phyloP scores from a whole-genome alignment of 2,113 vertebrate species.

The Planiliza haematocheilus region DNA sequence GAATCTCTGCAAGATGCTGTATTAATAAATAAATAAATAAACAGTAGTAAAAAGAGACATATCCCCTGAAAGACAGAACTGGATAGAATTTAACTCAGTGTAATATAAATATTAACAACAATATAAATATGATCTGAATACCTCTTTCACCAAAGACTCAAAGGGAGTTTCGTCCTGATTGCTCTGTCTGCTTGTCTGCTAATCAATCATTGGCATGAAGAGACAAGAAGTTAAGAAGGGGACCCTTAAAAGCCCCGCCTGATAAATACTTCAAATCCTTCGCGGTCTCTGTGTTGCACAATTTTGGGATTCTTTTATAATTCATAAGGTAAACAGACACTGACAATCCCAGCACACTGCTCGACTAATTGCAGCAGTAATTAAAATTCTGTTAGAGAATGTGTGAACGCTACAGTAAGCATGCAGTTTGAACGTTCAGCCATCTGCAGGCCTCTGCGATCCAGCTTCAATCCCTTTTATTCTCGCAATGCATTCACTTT shows the following conservation, averaged over 20 bases:
- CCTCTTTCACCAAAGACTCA: not conserved
- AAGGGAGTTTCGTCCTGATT: too few relatives aligned
- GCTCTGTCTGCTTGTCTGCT: too few relatives aligned
- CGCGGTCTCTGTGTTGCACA: not conserved
- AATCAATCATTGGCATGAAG: not conserved
- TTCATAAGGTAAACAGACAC: not conserved
- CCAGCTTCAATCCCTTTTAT: constrained; percentile 35
- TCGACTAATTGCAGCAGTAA: constrained; percentile 39
- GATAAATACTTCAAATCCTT: not conserved
- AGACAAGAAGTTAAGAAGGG: not conserved
- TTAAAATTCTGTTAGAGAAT: constrained; percentile 37
- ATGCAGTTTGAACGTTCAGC: constrained; percentile 30
- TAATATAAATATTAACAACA: too few relatives aligned
- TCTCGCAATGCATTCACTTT: constrained; percentile 55
- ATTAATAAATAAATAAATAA: too few relatives aligned
- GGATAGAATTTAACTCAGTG: too few relatives aligned
- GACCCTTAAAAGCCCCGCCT: not conserved
- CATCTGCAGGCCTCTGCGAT: constrained; percentile 46
- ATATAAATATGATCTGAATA: not conserved
- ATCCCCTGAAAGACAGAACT: too few relatives aligned
- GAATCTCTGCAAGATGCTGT: not conserved
- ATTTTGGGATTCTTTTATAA: constrained; percentile 7
- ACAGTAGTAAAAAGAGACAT: too few relatives aligned
- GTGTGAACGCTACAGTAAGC: constrained; percentile 20
- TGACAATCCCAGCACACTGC: not conserved